A percentile compares a stretch with the other conserved stretches of the same genome.
These are phyloP conservation scores for Lagodon rhomboides DNA, from an alignment of 2,797 vertebrate species.

Conservation along the genomic window DNA sequence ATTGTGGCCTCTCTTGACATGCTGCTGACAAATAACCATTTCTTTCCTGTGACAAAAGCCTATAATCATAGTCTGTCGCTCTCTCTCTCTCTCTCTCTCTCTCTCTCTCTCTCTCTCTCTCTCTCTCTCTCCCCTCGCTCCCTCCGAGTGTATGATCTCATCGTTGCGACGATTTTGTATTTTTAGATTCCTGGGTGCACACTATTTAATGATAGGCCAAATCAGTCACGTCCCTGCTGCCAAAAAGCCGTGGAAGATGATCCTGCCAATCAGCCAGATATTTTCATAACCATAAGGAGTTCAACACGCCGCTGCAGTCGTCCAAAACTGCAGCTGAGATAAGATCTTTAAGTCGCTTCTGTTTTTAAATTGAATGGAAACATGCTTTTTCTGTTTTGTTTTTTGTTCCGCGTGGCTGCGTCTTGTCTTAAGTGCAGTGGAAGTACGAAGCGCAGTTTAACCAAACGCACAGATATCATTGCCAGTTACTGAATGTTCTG, in stretches of 20 bases:
- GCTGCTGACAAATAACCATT: conserved; percentile 84
- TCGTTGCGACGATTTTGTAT: conserved; percentile 69
- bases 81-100: conserved; percentile 60
- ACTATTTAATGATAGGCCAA: conserved; percentile 81
- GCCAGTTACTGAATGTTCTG: conserved; percentile 14
- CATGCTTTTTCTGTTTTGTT: not conserved
- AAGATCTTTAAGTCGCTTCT: conserved; percentile 12
- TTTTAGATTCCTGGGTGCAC: conserved; percentile 80
- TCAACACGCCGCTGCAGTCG: conserved; percentile 31
- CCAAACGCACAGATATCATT: not conserved
- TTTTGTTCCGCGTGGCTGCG: not conserved
- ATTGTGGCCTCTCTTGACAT: conserved; percentile 74
- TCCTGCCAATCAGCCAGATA: conserved; percentile 56
- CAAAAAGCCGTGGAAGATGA: conserved; percentile 66
- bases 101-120: conserved; percentile 60
- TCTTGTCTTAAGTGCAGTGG: conserved; percentile 12
- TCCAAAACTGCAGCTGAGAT: conserved; percentile 25
- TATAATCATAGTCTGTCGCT: conserved; percentile 82
- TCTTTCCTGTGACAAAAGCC: conserved; percentile 82
- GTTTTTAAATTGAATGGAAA: conserved; percentile 16
- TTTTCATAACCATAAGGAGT: conserved; percentile 58
- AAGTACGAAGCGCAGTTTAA: not conserved
- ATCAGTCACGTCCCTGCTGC: conserved; percentile 67
- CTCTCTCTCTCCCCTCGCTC: no score
- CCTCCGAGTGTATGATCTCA: conserved; percentile 81